Evolutionary conservation across 2,888 invertebrate species (phyloP).

Genomic region (Drosophila multiciliata): DNA sequence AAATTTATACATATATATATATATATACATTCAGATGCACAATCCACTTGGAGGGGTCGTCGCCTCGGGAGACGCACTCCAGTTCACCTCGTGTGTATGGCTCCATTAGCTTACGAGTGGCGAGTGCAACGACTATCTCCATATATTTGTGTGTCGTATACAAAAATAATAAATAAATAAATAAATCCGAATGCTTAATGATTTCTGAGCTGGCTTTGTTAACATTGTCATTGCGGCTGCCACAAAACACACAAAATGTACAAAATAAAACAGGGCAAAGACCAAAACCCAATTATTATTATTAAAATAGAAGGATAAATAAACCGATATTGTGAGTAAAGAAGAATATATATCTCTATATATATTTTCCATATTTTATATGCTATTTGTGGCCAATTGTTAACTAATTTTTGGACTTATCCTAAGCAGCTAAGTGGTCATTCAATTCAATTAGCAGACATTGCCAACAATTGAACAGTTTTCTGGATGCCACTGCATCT

Average conservation of each 20-base stretch:
- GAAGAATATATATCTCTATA: background rate
- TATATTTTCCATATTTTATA: background rate
- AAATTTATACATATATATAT: background rate
- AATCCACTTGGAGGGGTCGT: slow-evolving; percentile 26
- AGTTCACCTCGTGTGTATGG: slow-evolving; percentile 24
- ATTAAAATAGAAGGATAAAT: no score
- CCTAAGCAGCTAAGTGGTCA: slow-evolving; percentile 43
- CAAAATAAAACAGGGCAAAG: slow-evolving; percentile 10
- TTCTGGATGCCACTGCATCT: slow-evolving; percentile 9
- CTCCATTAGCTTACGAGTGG: slow-evolving; percentile 17
- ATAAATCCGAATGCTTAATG: slow-evolving; percentile 12
- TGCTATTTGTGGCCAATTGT: slow-evolving; percentile 25
- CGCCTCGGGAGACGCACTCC: slow-evolving; percentile 25
- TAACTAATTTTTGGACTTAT: slow-evolving; percentile 44
- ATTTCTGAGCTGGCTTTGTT: slow-evolving; percentile 4
- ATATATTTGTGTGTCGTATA: background rate
- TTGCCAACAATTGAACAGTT: slow-evolving; percentile 37
- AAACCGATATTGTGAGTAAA: slow-evolving; percentile 5
- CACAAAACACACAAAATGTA: background rate
- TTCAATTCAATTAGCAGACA: slow-evolving; percentile 52
- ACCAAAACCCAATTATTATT: slow-evolving; percentile 1
- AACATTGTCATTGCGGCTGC: background rate
- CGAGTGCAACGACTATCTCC: slow-evolving; percentile 33
- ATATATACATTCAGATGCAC: background rate
- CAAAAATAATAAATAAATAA: slow-evolving; percentile 16